Percentiles rank a stretch among this genome's conserved stretches.
Conservation (phyloP, 2,113 vertebrate species). For the Melanostigma gelatinosum region DNA sequence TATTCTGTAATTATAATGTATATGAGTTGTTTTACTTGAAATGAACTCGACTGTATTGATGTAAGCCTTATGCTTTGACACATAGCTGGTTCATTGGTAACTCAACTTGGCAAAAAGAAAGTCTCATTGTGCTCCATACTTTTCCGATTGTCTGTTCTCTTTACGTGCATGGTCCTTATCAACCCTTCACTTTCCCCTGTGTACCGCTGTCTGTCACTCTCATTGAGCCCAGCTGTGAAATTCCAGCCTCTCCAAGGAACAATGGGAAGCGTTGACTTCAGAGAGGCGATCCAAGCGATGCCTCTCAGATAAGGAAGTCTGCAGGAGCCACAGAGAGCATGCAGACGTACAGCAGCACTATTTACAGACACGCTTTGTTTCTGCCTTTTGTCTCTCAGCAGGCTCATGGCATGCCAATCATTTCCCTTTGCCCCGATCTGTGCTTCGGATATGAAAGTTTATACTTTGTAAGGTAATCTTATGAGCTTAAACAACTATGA, state of each 20-base stretch:
- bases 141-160: conserved; percentile 29
- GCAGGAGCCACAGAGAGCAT: conserved; percentile 61
- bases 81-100: background rate
- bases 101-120: background rate
- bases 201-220: conserved; percentile 43
- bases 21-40: background rate
- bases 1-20: background rate
- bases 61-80: background rate
- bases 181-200: background rate
- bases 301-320: conserved; percentile 74
- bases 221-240: conserved; percentile 62
- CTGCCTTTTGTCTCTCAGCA: conserved; percentile 58
- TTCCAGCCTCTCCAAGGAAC: conserved; percentile 71
- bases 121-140: background rate
- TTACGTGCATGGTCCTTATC: conserved; percentile 37
- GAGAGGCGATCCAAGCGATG: conserved; percentile 57
- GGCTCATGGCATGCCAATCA: conserved; percentile 66
- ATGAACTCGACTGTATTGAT: background rate
- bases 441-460: conserved; percentile 19
- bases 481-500: background rate
- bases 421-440: conserved; percentile 46
- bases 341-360: conserved; percentile 59
- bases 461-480: conserved; percentile 10
- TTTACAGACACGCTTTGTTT: conserved; percentile 76
- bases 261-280: conserved; percentile 74